Evolutionary conservation across 2,797 vertebrate species (phyloP).

Genomic region (Spheniscus humboldti): DNA sequence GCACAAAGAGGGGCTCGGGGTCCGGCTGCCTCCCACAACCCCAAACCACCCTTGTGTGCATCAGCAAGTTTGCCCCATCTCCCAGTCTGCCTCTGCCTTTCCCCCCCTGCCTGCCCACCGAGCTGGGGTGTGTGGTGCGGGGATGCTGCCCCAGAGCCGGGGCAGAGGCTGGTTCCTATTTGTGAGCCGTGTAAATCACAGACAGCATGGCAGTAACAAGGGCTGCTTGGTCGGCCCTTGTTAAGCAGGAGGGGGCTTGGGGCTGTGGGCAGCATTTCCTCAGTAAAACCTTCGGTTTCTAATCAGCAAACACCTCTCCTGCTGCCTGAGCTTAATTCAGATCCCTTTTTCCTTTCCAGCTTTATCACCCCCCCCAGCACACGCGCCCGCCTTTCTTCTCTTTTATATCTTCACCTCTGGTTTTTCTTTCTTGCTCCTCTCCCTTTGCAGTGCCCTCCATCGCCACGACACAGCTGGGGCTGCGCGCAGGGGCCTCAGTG

Average conservation of each 20-base stretch:
- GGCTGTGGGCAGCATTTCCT: conserved; percentile 67
- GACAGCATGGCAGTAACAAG: conserved; percentile 50
- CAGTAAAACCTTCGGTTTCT: conserved; percentile 72
- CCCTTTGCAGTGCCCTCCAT: background rate
- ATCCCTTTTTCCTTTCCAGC: background rate
- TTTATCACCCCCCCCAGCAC: background rate
- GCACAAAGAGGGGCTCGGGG: background rate
- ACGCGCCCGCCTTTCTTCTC: background rate
- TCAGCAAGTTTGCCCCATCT: rapidly evolving
- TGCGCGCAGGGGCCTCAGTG: rapidly evolving
- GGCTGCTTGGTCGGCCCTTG: conserved; percentile 45
- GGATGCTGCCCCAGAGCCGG: background rate
- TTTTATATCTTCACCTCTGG: background rate
- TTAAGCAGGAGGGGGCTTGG: conserved; percentile 70
- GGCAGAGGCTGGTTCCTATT: conserved; percentile 61
- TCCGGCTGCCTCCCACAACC: rapidly evolving
- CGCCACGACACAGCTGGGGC: background rate
- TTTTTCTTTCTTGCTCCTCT: background rate
- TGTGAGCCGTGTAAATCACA: conserved; percentile 68
- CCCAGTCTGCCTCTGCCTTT: background rate
- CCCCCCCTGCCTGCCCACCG: background rate
- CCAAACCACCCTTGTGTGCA: rapidly evolving
- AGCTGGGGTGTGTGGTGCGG: background rate
- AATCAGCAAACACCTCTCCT: conserved; percentile 64
- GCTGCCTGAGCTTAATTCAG: background rate